phyloP scores from a whole-genome alignment of 2,888 invertebrate genomes.

The Eurytoma californica region DNA sequence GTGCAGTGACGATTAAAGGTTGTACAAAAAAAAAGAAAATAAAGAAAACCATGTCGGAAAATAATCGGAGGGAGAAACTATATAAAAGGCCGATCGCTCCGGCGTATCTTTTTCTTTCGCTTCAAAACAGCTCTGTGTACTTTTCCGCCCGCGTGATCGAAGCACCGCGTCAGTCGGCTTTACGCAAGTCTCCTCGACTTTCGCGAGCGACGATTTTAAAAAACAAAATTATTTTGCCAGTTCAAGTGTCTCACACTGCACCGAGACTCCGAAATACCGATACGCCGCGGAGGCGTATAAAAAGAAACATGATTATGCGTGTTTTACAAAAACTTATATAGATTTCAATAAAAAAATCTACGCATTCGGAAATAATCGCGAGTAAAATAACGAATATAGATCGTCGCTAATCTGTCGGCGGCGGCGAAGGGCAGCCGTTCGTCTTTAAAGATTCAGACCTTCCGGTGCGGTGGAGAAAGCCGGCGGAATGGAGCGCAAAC shows the following conservation, averaged over 20 bases:
- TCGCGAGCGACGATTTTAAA: slow-evolving; percentile 4
- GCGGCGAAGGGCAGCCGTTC: not conserved
- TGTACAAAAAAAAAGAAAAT: not conserved
- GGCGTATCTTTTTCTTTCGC: not conserved
- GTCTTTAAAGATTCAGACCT: too few species aligned
- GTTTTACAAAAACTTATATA: too few species aligned
- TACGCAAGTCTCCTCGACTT: slow-evolving; percentile 14
- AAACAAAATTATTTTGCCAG: too few species aligned
- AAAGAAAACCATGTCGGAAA: not conserved
- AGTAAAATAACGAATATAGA: not conserved
- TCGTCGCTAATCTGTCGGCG: too few species aligned
- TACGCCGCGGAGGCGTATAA: too few species aligned
- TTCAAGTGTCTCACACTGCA: too few species aligned
- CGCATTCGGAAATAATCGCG: not conserved
- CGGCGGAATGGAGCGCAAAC: too few species aligned
- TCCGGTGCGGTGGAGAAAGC: too few species aligned
- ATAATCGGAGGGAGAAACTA: not conserved
- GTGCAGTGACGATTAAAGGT: not conserved
- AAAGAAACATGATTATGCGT: too few species aligned
- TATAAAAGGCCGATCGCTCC: not conserved
- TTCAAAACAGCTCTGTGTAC: not conserved
- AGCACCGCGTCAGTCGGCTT: slow-evolving; percentile 29
- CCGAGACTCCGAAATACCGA: too few species aligned
- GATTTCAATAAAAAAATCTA: too few species aligned
- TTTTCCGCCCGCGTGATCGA: slow-evolving; percentile 27